Conservation (phyloP, 2,797 vertebrate genomes). For the Lithobates sylvaticus region DNA sequence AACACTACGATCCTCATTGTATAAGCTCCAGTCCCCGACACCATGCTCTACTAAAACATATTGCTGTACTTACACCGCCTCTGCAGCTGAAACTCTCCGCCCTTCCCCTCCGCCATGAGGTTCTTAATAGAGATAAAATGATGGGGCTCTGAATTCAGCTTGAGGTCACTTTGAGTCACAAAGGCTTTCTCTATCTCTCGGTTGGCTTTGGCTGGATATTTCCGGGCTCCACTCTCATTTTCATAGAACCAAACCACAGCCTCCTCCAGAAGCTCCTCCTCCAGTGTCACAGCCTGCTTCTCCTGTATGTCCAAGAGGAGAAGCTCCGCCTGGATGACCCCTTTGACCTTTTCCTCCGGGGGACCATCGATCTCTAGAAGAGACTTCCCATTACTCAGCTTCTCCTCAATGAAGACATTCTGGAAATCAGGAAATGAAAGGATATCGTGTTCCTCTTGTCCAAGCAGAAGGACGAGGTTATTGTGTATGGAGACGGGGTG, state of each 20-base stretch:
- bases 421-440: slow-evolving; percentile 61
- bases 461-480: slow-evolving; percentile 79
- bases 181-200: slow-evolving; percentile 33
- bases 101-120: background rate
- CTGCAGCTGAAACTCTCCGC: background rate
- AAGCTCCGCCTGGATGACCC: slow-evolving; percentile 75
- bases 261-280: slow-evolving; percentile 60
- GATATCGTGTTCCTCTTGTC: slow-evolving; percentile 70
- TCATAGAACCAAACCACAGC: slow-evolving; percentile 67
- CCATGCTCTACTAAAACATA: no score
- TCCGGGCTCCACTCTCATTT: slow-evolving; percentile 7
- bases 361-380: slow-evolving; percentile 73
- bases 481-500: slow-evolving; percentile 72
- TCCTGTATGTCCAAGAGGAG: slow-evolving; percentile 78
- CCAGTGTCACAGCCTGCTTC: slow-evolving; percentile 70
- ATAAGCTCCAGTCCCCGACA: no score
- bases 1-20: no score
- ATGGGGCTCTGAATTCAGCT: slow-evolving; percentile 26
- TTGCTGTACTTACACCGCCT: background rate
- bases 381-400: slow-evolving; percentile 67
- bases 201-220: slow-evolving; percentile 36
- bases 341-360: slow-evolving; percentile 45
- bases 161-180: background rate
- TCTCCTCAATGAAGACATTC: slow-evolving; percentile 65
- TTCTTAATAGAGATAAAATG: background rate